Conservation (phyloP, 2,888 invertebrate species). For the Ornithoptera priamus region DNA sequence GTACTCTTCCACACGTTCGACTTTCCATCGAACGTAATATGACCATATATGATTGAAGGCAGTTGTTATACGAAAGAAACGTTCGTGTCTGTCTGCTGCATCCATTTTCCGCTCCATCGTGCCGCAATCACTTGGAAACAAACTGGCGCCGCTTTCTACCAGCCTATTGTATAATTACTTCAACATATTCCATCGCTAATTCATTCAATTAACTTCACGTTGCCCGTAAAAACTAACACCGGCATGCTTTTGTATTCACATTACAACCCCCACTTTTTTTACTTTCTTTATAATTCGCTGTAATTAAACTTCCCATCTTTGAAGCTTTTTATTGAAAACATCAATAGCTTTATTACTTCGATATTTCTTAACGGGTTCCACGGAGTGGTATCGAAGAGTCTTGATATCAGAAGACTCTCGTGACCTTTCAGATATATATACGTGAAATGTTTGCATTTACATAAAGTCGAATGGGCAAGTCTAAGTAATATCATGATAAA, state of each 20-base stretch:
- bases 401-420: too few species aligned
- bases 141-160: constrained; percentile 24
- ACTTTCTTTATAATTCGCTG: constrained; percentile 4
- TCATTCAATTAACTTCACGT: constrained; percentile 29
- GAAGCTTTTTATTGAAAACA: constrained; percentile 3
- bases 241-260: constrained; percentile 5
- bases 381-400: too few species aligned
- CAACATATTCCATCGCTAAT: constrained; percentile 34
- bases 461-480: too few species aligned
- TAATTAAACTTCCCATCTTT: not conserved
- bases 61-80: not conserved
- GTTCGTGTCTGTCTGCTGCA: not conserved
- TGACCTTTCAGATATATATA: too few species aligned
- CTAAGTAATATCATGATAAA: too few species aligned
- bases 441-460: too few species aligned
- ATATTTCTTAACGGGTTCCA: constrained; percentile 1
- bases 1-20: too few species aligned
- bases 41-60: not conserved
- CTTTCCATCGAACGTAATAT: not conserved
- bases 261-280: not conserved
- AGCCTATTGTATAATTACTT: constrained; percentile 29
- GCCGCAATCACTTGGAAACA: constrained; percentile 24
- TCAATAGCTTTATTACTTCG: constrained; percentile 14
- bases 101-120: constrained; percentile 20
- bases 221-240: constrained; percentile 5